These are phyloP conservation scores for Folsomia manolachei DNA, from an alignment of 2,888 invertebrate species.

Conservation along the genomic window DNA sequence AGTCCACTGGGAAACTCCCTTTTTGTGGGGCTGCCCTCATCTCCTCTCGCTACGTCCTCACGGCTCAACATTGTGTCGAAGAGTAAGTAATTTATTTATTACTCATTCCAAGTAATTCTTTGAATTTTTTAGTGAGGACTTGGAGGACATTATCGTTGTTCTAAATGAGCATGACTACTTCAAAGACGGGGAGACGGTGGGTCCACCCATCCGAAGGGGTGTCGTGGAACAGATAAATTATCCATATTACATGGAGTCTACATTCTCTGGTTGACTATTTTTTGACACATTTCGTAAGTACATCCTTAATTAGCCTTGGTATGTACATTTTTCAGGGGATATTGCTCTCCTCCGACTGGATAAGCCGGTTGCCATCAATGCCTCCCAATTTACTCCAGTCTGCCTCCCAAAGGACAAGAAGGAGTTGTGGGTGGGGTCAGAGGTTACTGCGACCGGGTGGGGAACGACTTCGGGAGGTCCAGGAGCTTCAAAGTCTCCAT, in stretches of 20 bases:
- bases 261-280: too few species aligned
- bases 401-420: conserved; percentile 38
- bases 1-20: conserved; percentile 54
- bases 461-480: conserved; percentile 35
- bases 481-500: conserved; percentile 41
- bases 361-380: conserved; percentile 40
- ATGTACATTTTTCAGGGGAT: too few species aligned
- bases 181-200: conserved; percentile 40
- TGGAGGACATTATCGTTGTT: conserved; percentile 43
- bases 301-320: too few species aligned
- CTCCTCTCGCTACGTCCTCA: conserved; percentile 61
- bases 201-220: conserved; percentile 32
- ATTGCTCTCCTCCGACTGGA: conserved; percentile 41
- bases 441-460: conserved; percentile 49
- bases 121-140: conserved; percentile 40
- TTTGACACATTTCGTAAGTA: too few species aligned
- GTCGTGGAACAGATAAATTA: conserved; percentile 46
- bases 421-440: conserved; percentile 35
- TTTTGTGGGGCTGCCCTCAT: conserved; percentile 61
- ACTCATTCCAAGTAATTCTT: too few species aligned
- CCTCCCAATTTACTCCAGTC: conserved; percentile 39
- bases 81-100: conserved; percentile 63
- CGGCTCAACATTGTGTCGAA: conserved; percentile 79
- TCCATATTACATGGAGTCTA: conserved; percentile 47
- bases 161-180: conserved; percentile 49